These are phyloP conservation scores for Anthoptus insignis DNA, from an alignment of 2,888 invertebrate species.

Conservation along the genomic window DNA sequence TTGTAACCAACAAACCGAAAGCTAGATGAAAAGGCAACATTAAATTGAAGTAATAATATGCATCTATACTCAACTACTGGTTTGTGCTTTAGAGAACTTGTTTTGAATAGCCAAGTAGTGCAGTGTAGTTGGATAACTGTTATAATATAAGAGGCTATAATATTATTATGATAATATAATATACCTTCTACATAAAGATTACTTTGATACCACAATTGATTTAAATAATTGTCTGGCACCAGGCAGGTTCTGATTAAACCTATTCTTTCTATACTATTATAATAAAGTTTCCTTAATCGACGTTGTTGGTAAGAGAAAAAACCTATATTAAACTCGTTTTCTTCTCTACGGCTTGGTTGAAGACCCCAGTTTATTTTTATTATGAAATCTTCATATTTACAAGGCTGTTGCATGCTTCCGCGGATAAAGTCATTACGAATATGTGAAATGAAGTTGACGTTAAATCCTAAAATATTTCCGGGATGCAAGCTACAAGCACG, in stretches of 20 bases:
- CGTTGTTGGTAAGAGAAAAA: background rate
- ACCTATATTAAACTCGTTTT: background rate
- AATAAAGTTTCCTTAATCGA: background rate
- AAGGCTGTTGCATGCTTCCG: background rate
- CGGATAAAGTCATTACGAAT: slow-evolving; percentile 7
- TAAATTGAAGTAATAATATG: background rate
- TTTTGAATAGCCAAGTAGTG: no score
- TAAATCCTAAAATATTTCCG: slow-evolving; percentile 6
- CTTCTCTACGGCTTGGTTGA: background rate
- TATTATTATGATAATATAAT: no score
- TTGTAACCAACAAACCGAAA: background rate
- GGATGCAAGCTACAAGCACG: slow-evolving; percentile 13
- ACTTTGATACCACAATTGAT: no score
- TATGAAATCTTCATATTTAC: background rate
- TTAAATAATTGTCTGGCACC: no score
- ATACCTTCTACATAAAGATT: no score
- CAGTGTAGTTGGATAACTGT: no score
- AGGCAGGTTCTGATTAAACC: no score
- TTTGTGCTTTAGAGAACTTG: no score
- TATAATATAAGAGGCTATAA: no score
- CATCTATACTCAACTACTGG: no score
- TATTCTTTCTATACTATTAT: no score
- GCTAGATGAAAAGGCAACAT: background rate
- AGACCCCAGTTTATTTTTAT: background rate
- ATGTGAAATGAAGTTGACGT: slow-evolving; percentile 18